Evolutionary conservation across 2,113 vertebrate genomes (phyloP).

Genomic region (Otolemur garnettii): DNA sequence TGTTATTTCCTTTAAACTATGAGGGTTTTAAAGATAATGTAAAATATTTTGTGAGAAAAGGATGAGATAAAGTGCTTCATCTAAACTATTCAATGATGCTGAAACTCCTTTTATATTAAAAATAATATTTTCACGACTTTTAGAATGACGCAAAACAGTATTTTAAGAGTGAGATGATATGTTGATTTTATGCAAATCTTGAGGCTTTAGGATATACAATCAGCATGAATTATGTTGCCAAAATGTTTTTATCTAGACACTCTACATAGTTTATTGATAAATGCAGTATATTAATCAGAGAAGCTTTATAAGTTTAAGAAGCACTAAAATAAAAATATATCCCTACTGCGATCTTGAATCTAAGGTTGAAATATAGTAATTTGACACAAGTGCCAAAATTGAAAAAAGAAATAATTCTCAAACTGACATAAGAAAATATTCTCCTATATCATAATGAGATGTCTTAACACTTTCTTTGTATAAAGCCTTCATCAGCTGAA

Average conservation of each 20-base stretch:
- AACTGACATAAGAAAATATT: constrained; percentile 21
- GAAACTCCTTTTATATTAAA: constrained; percentile 16
- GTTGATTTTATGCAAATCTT: constrained; percentile 57
- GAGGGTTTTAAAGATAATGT: constrained; percentile 42
- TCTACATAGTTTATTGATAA: constrained; percentile 56
- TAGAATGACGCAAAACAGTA: neutral
- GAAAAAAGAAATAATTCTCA: neutral
- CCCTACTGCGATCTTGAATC: neutral
- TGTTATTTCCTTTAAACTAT: neutral
- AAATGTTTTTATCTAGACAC: constrained; percentile 49
- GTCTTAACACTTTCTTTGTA: neutral
- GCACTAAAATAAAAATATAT: constrained; percentile 63
- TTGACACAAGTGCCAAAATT: constrained; percentile 11
- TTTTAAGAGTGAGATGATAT: constrained; percentile 15
- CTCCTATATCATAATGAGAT: neutral
- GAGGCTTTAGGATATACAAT: neutral
- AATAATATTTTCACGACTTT: constrained; percentile 18
- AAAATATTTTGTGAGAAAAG: neutral
- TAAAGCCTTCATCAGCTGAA: neutral
- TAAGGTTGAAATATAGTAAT: constrained; percentile 53
- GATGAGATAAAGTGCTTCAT: neutral
- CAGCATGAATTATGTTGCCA: constrained; percentile 49
- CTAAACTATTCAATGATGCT: constrained; percentile 10
- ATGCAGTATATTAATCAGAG: constrained; percentile 49
- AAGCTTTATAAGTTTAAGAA: constrained; percentile 62